These are phyloP conservation scores for Micromesistius poutassou DNA, from an alignment of 2,797 vertebrate species.

Conservation along the genomic window DNA sequence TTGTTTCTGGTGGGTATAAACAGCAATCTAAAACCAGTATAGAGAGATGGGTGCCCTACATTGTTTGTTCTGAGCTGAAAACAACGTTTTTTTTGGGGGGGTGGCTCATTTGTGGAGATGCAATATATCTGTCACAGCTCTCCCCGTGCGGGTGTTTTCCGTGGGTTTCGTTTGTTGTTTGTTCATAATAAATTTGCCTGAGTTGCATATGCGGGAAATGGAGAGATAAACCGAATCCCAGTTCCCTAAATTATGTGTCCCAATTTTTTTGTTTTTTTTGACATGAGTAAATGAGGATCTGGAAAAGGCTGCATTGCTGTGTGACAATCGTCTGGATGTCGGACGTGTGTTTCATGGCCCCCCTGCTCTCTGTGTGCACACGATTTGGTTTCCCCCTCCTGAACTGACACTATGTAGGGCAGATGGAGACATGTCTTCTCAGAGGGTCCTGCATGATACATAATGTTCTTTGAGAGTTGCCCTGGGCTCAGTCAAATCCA, in stretches of 20 bases:
- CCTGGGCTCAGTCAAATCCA: constrained; percentile 60
- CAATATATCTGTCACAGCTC: constrained; percentile 2
- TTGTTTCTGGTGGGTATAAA: constrained; percentile 24
- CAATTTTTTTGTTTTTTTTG: neutral
- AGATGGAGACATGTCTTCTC: constrained; percentile 56
- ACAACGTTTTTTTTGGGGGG: neutral
- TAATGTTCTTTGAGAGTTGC: constrained; percentile 56
- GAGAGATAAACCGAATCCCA: neutral
- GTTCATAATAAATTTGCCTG: neutral
- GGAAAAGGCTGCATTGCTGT: neutral
- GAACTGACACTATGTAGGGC: constrained; percentile 45
- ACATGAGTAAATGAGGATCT: neutral
- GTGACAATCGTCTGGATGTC: neutral
- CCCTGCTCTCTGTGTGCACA: neutral
- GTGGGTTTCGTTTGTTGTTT: neutral
- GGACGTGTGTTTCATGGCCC: neutral
- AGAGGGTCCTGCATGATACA: constrained; percentile 39
- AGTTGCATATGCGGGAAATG: neutral
- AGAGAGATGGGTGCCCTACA: neutral
- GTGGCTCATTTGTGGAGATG: neutral
- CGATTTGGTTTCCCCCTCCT: constrained; percentile 18
- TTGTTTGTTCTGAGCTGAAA: neutral
- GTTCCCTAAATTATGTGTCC: neutral
- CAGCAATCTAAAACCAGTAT: constrained; percentile 4
- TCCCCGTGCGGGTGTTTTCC: neutral